Conservation (phyloP, 1,140 invertebrate species). For the Protaetia brevitarsis region DNA sequence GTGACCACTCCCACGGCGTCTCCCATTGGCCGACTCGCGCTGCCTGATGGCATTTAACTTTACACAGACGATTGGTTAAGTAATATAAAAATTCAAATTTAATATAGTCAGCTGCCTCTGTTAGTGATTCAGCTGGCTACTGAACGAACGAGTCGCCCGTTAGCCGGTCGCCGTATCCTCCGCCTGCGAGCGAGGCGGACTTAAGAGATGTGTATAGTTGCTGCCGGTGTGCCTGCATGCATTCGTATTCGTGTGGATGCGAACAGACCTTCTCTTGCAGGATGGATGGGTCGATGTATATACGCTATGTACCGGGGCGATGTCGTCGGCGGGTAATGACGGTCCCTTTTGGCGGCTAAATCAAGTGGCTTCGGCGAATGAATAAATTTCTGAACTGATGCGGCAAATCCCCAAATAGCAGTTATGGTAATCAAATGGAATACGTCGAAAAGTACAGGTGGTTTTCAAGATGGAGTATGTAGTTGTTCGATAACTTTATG, state of each 20-base stretch:
- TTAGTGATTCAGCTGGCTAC: conserved; percentile 18
- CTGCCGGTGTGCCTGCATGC: not conserved
- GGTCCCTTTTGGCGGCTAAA: too few species aligned
- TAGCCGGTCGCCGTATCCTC: not conserved
- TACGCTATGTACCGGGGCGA: too few species aligned
- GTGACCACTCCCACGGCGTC: conserved; percentile 35
- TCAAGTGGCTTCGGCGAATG: too few species aligned
- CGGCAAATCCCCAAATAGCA: too few species aligned
- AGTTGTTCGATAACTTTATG: too few species aligned
- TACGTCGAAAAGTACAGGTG: too few species aligned
- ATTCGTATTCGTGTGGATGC: not conserved
- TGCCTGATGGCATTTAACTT: conserved; percentile 39
- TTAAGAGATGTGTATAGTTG: not conserved
- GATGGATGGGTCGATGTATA: too few species aligned
- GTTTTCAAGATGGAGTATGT: too few species aligned
- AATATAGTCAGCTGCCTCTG: conserved; percentile 32
- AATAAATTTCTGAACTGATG: too few species aligned
- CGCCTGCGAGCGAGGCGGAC: conserved; percentile 8
- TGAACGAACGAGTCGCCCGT: not conserved
- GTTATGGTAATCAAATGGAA: too few species aligned
- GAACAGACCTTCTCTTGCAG: not conserved
- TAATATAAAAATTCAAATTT: conserved; percentile 45
- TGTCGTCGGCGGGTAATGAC: too few species aligned
- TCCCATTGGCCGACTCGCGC: conserved; percentile 34
- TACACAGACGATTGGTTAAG: conserved; percentile 42